These are phyloP conservation scores for Orchestes rusci DNA, from an alignment of 2,888 invertebrate genomes.

Conservation along the genomic window DNA sequence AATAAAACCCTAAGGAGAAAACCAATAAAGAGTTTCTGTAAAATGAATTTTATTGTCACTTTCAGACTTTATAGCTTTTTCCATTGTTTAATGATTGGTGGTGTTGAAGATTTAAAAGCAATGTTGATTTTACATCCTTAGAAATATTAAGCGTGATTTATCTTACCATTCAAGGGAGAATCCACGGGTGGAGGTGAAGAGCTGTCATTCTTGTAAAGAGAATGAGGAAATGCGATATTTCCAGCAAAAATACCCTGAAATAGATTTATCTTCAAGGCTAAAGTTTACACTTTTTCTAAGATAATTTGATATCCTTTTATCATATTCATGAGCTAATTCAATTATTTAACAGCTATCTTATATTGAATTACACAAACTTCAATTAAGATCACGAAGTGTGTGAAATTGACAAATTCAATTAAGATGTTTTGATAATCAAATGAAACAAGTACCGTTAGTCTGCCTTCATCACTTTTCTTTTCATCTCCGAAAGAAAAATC, in stretches of 20 bases:
- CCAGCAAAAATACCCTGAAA: constrained; percentile 47
- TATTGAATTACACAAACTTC: no score
- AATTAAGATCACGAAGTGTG: no score
- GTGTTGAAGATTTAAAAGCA: constrained; percentile 3
- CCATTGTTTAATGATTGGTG: constrained; percentile 3
- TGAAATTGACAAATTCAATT: no score
- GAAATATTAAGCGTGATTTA: no score
- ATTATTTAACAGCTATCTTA: no score
- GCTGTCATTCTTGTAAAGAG: constrained; percentile 41
- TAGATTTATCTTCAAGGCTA: no score
- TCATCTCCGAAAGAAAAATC: constrained; percentile 18
- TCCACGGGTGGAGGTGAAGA: constrained; percentile 41
- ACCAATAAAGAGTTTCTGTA: constrained; percentile 14
- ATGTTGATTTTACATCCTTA: constrained; percentile 1
- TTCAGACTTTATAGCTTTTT: constrained; percentile 7
- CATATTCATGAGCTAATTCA: no score
- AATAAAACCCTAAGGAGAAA: constrained; percentile 12
- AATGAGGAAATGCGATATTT: constrained; percentile 43
- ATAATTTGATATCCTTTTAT: no score
- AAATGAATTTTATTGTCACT: constrained; percentile 12
- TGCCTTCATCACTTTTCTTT: constrained; percentile 26
- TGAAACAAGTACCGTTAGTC: constrained; percentile 19
- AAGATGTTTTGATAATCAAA: no score
- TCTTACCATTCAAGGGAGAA: constrained; percentile 43
- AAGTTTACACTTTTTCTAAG: no score